These are phyloP conservation scores for Eulemur macaco DNA, from an alignment of 2,113 vertebrate genomes.

Conservation along the genomic window DNA sequence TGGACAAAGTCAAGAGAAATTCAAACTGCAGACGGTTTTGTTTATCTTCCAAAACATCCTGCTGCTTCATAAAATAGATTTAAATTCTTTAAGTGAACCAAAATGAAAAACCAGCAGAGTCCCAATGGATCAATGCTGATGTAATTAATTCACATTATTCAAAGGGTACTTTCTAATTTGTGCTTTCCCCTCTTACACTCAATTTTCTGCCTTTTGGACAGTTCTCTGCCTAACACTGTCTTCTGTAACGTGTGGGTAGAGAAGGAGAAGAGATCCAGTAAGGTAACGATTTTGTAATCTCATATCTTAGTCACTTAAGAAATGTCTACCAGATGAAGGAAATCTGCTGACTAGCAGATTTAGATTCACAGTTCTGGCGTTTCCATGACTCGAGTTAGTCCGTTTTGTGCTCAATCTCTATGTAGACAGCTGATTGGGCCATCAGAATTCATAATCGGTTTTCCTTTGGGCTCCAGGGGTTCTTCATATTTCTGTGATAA, in stretches of 20 bases:
- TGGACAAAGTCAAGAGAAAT: constrained; percentile 53
- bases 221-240: not conserved
- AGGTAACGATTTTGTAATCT: not conserved
- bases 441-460: not conserved
- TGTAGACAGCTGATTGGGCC: not conserved
- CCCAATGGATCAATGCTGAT: not conserved
- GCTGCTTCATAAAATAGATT: constrained; percentile 46
- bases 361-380: not conserved
- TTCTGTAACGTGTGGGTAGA: not conserved
- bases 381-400: not conserved
- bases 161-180: not conserved
- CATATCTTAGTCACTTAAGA: not conserved
- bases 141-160: constrained; percentile 33
- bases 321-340: not conserved
- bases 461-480: not conserved
- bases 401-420: not conserved
- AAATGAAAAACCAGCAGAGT: constrained; percentile 46
- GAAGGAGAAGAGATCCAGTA: not conserved
- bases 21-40: constrained; percentile 65
- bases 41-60: constrained; percentile 67
- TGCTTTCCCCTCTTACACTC: not conserved
- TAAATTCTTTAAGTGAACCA: constrained; percentile 55
- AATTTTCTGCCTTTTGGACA: not conserved
- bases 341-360: not conserved
- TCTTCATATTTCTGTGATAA: not conserved